These are phyloP conservation scores for Cyrtorhinus lividipennis DNA, from an alignment of 1,140 invertebrate species.

Conservation along the genomic window DNA sequence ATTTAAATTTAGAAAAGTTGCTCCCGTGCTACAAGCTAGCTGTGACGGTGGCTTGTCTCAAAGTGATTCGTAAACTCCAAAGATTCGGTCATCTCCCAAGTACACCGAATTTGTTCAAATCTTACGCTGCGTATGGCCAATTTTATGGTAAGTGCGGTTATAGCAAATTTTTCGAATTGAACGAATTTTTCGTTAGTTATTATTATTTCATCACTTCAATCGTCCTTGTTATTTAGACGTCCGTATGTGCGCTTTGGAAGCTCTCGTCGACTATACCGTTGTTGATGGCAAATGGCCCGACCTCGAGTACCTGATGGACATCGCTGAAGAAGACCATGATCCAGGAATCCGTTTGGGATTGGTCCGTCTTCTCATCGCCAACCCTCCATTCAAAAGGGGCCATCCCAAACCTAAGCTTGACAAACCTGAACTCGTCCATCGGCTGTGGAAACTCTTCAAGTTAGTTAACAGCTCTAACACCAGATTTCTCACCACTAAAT, in stretches of 20 bases:
- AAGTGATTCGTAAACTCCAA: slow-evolving; percentile 79
- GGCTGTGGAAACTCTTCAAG: slow-evolving; percentile 72
- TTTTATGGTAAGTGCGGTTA: slow-evolving; percentile 51
- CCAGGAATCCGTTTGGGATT: slow-evolving; percentile 58
- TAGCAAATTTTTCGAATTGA: no score
- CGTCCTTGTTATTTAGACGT: slow-evolving; percentile 51
- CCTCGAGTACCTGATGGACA: slow-evolving; percentile 70
- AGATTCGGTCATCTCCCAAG: slow-evolving; percentile 90
- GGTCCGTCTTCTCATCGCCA: slow-evolving; percentile 58
- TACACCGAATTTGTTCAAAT: slow-evolving; percentile 70
- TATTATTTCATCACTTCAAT: no score
- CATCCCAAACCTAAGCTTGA: slow-evolving; percentile 58
- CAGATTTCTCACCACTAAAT: background rate
- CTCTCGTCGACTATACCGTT: slow-evolving; percentile 77
- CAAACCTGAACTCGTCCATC: slow-evolving; percentile 61
- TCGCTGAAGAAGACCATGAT: slow-evolving; percentile 79
- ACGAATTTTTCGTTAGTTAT: no score
- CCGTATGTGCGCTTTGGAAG: slow-evolving; percentile 75
- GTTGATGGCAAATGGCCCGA: slow-evolving; percentile 73
- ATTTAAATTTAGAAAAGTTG: slow-evolving; percentile 88
- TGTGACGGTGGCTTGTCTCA: slow-evolving; percentile 77
- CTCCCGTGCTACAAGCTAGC: slow-evolving; percentile 86
- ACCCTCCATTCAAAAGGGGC: slow-evolving; percentile 62
- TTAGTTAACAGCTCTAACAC: slow-evolving; percentile 26
- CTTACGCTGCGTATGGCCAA: slow-evolving; percentile 77